Conservation (phyloP, 2,888 invertebrate species). For the Catocala fraxini region DNA sequence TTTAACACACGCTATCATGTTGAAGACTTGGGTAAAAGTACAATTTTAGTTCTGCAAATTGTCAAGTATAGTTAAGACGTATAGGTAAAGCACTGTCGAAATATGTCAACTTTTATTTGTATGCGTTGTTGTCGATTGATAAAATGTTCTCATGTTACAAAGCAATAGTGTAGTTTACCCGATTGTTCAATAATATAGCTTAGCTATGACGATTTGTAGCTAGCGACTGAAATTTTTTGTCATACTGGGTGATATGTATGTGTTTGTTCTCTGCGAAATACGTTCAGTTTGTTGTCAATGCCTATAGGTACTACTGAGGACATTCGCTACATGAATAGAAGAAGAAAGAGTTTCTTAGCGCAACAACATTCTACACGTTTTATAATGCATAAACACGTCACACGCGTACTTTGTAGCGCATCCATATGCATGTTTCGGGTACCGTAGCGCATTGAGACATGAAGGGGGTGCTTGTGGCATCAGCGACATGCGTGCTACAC, state of each 20-base stretch:
- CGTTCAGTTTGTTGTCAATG: neutral
- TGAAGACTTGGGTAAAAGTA: constrained; percentile 51
- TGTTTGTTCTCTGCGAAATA: constrained; percentile 7
- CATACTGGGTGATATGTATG: neutral
- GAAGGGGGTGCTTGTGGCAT: no score
- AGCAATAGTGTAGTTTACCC: constrained; percentile 35
- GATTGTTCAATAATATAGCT: constrained; percentile 44
- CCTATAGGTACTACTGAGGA: no score
- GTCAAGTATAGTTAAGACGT: constrained; percentile 6
- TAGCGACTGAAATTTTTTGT: constrained; percentile 16
- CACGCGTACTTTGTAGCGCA: no score
- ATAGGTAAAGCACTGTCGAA: neutral
- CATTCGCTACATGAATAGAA: no score
- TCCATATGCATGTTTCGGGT: no score
- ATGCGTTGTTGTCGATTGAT: neutral
- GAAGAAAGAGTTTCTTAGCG: no score
- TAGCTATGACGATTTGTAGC: constrained; percentile 24
- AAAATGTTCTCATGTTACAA: constrained; percentile 1
- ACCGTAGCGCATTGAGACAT: no score
- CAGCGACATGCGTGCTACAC: no score
- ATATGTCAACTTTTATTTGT: constrained; percentile 3
- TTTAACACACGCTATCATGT: constrained; percentile 9
- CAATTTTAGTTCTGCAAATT: constrained; percentile 27
- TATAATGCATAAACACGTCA: no score
- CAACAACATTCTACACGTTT: no score